phyloP scores from a whole-genome alignment of 2,797 vertebrate species.

The Hipposideros larvatus region DNA sequence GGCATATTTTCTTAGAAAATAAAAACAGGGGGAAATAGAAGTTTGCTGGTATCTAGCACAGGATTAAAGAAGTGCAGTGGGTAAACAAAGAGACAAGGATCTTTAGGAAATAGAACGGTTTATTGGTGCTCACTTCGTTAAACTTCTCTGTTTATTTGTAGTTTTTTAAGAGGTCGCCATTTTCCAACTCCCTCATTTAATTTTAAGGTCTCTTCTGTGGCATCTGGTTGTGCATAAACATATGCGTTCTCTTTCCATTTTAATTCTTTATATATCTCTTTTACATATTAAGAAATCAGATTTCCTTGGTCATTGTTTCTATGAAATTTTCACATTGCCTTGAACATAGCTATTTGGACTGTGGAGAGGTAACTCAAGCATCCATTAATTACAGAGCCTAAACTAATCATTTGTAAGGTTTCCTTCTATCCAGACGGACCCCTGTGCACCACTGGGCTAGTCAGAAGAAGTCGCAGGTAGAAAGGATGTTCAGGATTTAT shows the following conservation, averaged over 20 bases:
- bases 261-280: not conserved
- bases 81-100: not conserved
- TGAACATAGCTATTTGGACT: not conserved
- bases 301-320: not conserved
- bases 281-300: not conserved
- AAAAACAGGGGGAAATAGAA: not conserved
- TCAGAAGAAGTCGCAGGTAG: not conserved
- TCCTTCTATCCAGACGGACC: not conserved
- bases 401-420: not conserved
- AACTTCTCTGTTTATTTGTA: not conserved
- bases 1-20: not conserved
- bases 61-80: not conserved
- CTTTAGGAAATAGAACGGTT: not conserved
- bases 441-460: not conserved
- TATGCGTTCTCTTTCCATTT: not conserved
- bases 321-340: not conserved
- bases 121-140: not conserved
- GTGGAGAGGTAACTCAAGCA: not conserved
- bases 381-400: not conserved
- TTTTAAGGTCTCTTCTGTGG: not conserved
- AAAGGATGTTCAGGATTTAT: not conserved
- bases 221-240: not conserved
- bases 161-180: not conserved
- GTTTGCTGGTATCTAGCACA: not conserved
- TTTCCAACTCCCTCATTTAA: not conserved